Percentiles rank a stretch among this genome's conserved stretches.
phyloP scores from a whole-genome alignment of 2,797 vertebrate genomes.

The Phyllotis vaccarum region DNA sequence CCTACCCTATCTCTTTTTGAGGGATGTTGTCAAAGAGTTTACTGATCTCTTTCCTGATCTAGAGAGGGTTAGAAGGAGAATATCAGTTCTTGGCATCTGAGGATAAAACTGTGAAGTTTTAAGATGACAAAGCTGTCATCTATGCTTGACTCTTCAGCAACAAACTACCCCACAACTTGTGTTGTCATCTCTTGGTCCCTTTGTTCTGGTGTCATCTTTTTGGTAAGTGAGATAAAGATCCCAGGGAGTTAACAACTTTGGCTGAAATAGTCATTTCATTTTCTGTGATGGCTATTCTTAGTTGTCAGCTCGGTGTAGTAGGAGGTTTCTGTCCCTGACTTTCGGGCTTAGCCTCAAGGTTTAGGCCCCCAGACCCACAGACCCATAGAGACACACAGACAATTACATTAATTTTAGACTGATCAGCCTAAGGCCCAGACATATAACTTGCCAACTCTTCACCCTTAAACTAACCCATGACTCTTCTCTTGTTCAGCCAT shows the following conservation, averaged over 20 bases:
- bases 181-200: neutral
- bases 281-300: neutral
- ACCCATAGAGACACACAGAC: too few species aligned
- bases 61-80: neutral
- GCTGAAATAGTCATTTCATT: slow-evolving; percentile 11
- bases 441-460: too few species aligned
- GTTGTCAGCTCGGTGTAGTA: too few species aligned
- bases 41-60: slow-evolving; percentile 9
- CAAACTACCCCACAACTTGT: slow-evolving; percentile 6
- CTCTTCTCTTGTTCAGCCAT: too few species aligned
- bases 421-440: too few species aligned
- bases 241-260: slow-evolving; percentile 12
- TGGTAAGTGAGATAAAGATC: too few species aligned
- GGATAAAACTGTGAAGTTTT: neutral
- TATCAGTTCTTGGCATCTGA: neutral
- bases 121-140: neutral
- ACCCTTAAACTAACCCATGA: too few species aligned
- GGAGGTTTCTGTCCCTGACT: too few species aligned
- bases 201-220: neutral
- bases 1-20: neutral
- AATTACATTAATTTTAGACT: too few species aligned
- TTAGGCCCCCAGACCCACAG: too few species aligned
- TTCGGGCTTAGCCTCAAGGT: too few species aligned
- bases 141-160: neutral
- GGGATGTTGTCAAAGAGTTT: neutral